Percentiles rank a stretch among this genome's conserved stretches.
Evolutionary conservation across 2,888 invertebrate genomes (phyloP).

Genomic region (Dynastes grantii): DNA sequence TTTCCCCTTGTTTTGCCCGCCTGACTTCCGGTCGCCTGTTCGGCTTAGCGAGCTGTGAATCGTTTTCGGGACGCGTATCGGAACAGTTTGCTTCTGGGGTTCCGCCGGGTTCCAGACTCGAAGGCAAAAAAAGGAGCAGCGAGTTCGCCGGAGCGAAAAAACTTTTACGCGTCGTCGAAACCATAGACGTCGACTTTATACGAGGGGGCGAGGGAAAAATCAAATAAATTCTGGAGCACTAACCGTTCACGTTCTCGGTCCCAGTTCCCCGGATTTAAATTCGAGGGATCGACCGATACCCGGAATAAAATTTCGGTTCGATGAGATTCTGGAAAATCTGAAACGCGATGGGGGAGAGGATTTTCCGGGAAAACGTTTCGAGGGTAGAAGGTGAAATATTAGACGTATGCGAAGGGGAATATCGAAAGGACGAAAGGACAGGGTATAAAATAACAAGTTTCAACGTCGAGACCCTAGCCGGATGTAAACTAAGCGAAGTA

Average conservation of each 20-base stretch:
- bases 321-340: slow-evolving; percentile 36
- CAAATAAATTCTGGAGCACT: slow-evolving; percentile 38
- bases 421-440: not conserved
- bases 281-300: slow-evolving; percentile 36
- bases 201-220: slow-evolving; percentile 28
- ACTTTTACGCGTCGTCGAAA: slow-evolving; percentile 45
- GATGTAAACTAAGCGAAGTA: too few relatives aligned
- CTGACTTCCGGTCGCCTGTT: slow-evolving; percentile 40
- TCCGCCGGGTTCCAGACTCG: slow-evolving; percentile 15
- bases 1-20: not conserved
- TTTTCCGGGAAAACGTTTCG: slow-evolving; percentile 16
- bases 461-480: not conserved
- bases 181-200: slow-evolving; percentile 25
- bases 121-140: not conserved
- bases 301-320: slow-evolving; percentile 40
- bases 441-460: not conserved
- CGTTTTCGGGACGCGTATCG: slow-evolving; percentile 18
- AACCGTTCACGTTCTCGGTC: slow-evolving; percentile 27
- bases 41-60: slow-evolving; percentile 42
- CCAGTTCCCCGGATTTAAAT: slow-evolving; percentile 23
- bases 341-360: slow-evolving; percentile 6
- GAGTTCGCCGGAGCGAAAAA: slow-evolving; percentile 35
- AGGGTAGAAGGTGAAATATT: slow-evolving; percentile 6
- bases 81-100: not conserved
- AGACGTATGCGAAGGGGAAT: not conserved